Base-by-base conservation (phyloP, 2,113 vertebrate species). In the Corvus moneduloides region DNA sequence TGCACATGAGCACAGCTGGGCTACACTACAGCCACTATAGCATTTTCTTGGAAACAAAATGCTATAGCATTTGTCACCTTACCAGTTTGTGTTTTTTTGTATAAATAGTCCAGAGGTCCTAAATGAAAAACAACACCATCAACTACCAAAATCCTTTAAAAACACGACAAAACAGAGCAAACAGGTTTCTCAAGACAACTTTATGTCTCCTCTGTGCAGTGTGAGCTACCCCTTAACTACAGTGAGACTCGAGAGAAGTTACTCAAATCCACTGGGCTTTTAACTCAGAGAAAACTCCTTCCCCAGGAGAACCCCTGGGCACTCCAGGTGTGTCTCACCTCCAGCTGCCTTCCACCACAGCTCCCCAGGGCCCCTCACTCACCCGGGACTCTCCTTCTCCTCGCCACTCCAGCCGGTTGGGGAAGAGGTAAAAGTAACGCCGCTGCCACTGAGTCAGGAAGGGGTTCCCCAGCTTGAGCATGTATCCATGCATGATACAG, bases 371-470 rank as follows among this genome's bases (percentile, higher is more conserved):
- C 7, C 16, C 20, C 33, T 6, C 14, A 94, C 99, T 99, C 90
- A 99, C 99, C 98, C 99, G 98, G 0, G 99, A 99, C 94, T 99
- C 99, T 4, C 98, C 99, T 95, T 99, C 99, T 46, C 99, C 99
- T 95, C 99, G 98, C 99, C 99, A 99, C 84, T 99, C 99, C 27
- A 99, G 98, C 13, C 99, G 98, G 97, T 99, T 99, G 48, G 99
- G 99, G 97, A 99, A 99, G 89, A 99, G 98, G 97, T 99, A 99
- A 97, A 99, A 99, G 97, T 99, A 99, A 10, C 99, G 98, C 3
- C 99, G 98, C 92, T 99, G 99, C 99, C 99, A 99, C 97, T 99
- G 99, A 2, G 99, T 99, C 90, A 99, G 94, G 95, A 99, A 99
- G 0, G 99, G 99, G 97, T 99, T 99, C 33, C 99, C 99, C 96